phyloP scores from a whole-genome alignment of 2,888 invertebrate species.

The Mimumesa dahlbomi region DNA sequence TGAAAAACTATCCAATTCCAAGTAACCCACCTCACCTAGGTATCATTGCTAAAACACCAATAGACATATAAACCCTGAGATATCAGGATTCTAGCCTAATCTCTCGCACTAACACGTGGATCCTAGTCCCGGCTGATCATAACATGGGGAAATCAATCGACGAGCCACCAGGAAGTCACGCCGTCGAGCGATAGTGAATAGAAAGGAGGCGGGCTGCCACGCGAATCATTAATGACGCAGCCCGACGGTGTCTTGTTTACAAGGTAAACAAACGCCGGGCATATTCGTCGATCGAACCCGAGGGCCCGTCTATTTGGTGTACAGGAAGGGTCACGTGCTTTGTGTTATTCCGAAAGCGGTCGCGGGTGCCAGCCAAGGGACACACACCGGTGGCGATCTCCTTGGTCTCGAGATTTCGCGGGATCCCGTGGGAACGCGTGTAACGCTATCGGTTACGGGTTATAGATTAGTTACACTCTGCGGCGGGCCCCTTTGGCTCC shows the following conservation, averaged over 20 bases:
- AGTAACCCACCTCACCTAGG: too few species aligned
- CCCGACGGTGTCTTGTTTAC: constrained; percentile 76
- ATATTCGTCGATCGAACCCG: constrained; percentile 43
- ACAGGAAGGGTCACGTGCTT: constrained; percentile 25
- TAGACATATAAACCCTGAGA: too few species aligned
- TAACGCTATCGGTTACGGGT: constrained; percentile 41
- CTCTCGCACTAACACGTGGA: too few species aligned
- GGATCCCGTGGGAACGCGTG: constrained; percentile 6
- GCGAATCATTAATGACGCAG: constrained; percentile 75
- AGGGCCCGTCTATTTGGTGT: constrained; percentile 22
- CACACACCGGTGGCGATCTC: not conserved
- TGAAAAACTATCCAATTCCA: too few species aligned
- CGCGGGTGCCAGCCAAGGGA: constrained; percentile 20
- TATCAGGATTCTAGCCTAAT: too few species aligned
- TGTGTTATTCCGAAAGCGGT: constrained; percentile 42
- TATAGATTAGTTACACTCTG: constrained; percentile 45
- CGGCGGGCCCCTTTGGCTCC: too few species aligned
- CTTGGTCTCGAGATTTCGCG: constrained; percentile 5
- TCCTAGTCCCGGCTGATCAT: too few species aligned
- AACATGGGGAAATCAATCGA: too few species aligned
- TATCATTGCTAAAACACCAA: too few species aligned
- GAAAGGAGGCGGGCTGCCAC: constrained; percentile 51
- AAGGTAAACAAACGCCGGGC: constrained; percentile 69
- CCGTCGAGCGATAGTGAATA: not conserved
- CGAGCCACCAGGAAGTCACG: not conserved